Evolutionary conservation across 2,797 vertebrate genomes (phyloP).

Genomic region (Hirundo rustica): DNA sequence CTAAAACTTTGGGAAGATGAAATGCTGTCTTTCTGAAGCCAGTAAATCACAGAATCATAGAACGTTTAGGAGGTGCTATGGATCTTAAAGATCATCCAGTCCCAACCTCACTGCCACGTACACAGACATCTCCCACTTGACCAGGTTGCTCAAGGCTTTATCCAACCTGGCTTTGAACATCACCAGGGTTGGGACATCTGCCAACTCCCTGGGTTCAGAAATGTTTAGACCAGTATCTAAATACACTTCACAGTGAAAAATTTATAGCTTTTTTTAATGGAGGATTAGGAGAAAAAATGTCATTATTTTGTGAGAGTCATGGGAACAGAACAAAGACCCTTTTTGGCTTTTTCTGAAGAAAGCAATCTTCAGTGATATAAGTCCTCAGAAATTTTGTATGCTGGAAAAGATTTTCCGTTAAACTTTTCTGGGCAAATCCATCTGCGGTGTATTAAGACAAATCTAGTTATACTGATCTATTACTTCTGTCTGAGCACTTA

Average conservation of each 20-base stretch:
- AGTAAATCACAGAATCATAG: background rate
- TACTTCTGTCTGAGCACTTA: conserved; percentile 46
- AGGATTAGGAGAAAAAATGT: background rate
- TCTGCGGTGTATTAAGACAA: conserved; percentile 58
- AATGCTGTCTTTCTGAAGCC: background rate
- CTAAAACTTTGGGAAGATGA: background rate
- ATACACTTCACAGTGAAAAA: background rate
- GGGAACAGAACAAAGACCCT: background rate
- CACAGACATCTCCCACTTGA: background rate
- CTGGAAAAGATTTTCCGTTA: background rate
- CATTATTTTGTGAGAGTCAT: background rate
- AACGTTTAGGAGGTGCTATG: background rate
- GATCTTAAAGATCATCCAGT: background rate
- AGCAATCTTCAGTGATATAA: background rate
- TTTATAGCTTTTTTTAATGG: background rate
- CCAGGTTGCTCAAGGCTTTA: background rate
- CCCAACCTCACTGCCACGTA: background rate
- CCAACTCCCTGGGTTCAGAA: background rate
- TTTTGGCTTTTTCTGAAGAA: background rate
- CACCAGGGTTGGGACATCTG: background rate
- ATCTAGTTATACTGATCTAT: conserved; percentile 54
- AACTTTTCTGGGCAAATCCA: conserved; percentile 51
- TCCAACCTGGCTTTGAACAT: background rate
- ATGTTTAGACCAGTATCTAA: background rate
- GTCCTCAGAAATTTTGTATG: background rate